phyloP scores from a whole-genome alignment of 2,888 invertebrate species.

The Hydroisotoma schaefferi region DNA sequence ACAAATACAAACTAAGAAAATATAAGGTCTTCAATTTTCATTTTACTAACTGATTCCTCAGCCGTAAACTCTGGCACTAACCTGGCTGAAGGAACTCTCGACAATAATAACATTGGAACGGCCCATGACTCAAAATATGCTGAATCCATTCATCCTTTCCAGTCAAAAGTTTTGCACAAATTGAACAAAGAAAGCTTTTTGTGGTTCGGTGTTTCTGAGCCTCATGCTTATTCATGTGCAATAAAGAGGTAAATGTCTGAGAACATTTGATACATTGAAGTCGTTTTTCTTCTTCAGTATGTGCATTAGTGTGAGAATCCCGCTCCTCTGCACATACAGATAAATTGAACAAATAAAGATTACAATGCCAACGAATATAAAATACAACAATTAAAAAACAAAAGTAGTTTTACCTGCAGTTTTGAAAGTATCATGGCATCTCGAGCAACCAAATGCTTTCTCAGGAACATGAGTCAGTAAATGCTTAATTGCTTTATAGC shows the following conservation, averaged over 20 bases:
- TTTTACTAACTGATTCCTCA: background rate
- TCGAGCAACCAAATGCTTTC: slow-evolving; percentile 17
- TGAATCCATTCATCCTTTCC: slow-evolving; percentile 19
- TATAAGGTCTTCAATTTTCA: background rate
- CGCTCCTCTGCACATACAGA: slow-evolving; percentile 16
- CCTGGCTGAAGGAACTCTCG: slow-evolving; percentile 13
- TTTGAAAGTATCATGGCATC: slow-evolving; percentile 20
- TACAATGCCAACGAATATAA: background rate
- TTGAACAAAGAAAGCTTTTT: slow-evolving; percentile 18
- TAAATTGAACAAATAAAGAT: background rate
- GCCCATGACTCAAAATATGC: slow-evolving; percentile 21
- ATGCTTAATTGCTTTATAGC: slow-evolving; percentile 13
- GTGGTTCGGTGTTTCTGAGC: slow-evolving; percentile 17
- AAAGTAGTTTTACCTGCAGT: slow-evolving; percentile 5
- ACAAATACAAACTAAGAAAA: background rate
- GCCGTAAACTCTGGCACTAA: background rate
- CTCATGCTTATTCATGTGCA: slow-evolving; percentile 20
- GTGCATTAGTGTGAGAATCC: slow-evolving; percentile 11
- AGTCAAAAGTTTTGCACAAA: slow-evolving; percentile 19
- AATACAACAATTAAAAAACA: background rate
- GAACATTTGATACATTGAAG: slow-evolving; percentile 18
- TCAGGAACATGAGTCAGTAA: slow-evolving; percentile 21
- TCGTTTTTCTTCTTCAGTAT: slow-evolving; percentile 11
- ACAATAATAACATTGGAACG: slow-evolving; percentile 21
- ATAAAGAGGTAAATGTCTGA: slow-evolving; percentile 17